Evolutionary conservation across 1,140 invertebrate genomes (phyloP), one percentile per base, ranked within the genome.

Genomic region (Venturia canescens): DNA sequence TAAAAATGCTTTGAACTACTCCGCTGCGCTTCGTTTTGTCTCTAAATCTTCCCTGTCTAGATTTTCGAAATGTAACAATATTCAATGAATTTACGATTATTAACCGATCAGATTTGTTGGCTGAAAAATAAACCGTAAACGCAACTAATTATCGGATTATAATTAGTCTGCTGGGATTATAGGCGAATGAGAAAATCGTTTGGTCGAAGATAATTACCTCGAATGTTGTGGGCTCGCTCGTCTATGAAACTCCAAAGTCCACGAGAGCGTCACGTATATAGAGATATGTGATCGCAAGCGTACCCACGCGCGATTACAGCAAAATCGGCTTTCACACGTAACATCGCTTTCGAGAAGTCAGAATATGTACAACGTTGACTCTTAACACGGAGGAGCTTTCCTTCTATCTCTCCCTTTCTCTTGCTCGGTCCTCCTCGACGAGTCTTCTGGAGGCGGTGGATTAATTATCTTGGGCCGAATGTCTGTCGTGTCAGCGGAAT

Each of bases 391-490:
- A 26, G 23, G 23, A 63, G 60, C 38, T 44, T 11, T 44, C 38
- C 13, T 11, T 44, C 38, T 44, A 6, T 34, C 67, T 70, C 31
- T 38, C 38, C 9, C 53, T 57, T 11, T 23, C 70, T 72, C 70
- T 72, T 38, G 50, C 34, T 50, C 23, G 13, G 11, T 53, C 27
- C 5, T n/a, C n/a, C 26, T 53, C 27, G 29, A 4, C 21, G 31
- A 16, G 26, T 23, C 71, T 76, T 26, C 53, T 21, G 13, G 27
- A 63, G 29, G 50, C 34, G 53, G 27, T 76, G 74, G 74, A 76
- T 76, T 76, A 76, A 76, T 76, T 76, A 76, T 76, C 74, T 27
- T 53, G 57, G 50, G 53, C 74, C 74, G 74, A 53, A 76, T 60
- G 74, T 76, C 74, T 53, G 74, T 27, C 27, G 53, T 27, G 74